These are phyloP conservation scores for Pollenia amentaria DNA, from an alignment of 2,888 invertebrate genomes.

Conservation along the genomic window DNA sequence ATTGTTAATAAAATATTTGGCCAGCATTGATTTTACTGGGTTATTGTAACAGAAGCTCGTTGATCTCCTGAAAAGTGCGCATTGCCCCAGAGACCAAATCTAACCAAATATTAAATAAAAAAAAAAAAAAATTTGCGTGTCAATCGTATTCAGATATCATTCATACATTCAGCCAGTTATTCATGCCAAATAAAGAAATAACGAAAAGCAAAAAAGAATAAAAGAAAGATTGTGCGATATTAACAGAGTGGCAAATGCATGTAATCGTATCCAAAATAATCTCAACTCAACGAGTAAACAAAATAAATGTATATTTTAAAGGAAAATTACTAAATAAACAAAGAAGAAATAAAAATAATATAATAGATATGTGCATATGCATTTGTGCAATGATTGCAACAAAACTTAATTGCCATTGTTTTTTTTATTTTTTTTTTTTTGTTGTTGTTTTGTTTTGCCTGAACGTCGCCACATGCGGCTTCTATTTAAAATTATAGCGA, in stretches of 20 bases:
- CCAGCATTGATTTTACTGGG: no score
- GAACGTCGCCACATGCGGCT: conserved; percentile 72
- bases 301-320: conserved; percentile 50
- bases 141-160: conserved; percentile 66
- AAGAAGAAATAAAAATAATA: conserved; percentile 43
- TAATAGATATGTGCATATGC: conserved; percentile 68
- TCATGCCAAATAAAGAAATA: conserved; percentile 45
- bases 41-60: neutral
- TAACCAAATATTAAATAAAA: neutral
- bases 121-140: conserved; percentile 66
- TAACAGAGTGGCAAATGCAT: conserved; percentile 68
- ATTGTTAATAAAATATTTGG: no score
- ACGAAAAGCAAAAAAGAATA: neutral
- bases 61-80: conserved; percentile 29
- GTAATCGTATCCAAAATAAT: conserved; percentile 61
- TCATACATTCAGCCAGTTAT: conserved; percentile 32
- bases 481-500: conserved; percentile 41
- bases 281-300: conserved; percentile 31
- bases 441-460: conserved; percentile 41
- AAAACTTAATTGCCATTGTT: conserved; percentile 73
- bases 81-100: neutral
- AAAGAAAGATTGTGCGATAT: conserved; percentile 66
- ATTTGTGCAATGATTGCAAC: conserved; percentile 72
- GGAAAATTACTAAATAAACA: conserved; percentile 8
- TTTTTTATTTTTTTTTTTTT: conserved; percentile 29